These are phyloP conservation scores for Spodoptera picta DNA, from an alignment of 2,888 invertebrate genomes.

Conservation along the genomic window DNA sequence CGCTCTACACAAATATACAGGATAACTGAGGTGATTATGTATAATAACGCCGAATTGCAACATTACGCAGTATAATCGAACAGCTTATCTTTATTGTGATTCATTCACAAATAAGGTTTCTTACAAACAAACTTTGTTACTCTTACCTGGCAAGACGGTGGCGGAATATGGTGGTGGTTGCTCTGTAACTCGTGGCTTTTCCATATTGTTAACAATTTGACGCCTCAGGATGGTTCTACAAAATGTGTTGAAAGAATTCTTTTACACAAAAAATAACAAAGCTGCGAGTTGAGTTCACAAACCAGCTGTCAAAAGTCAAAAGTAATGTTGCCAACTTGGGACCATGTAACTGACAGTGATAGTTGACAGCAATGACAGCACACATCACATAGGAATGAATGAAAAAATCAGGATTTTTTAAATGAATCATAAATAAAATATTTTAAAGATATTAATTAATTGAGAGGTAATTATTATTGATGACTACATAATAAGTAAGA, in stretches of 20 bases:
- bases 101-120: constrained; percentile 65
- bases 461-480: too few relatives aligned
- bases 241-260: constrained; percentile 31
- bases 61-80: constrained; percentile 62
- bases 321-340: constrained; percentile 42
- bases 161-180: constrained; percentile 88
- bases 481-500: too few relatives aligned
- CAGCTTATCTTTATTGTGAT: constrained; percentile 73
- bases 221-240: constrained; percentile 34
- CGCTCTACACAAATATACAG: not conserved
- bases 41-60: constrained; percentile 18
- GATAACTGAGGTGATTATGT: constrained; percentile 7
- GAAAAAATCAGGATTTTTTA: not conserved
- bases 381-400: not conserved
- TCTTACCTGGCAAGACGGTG: constrained; percentile 73
- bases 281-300: constrained; percentile 36
- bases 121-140: constrained; percentile 52
- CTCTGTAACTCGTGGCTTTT: constrained; percentile 77
- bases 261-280: constrained; percentile 50
- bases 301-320: constrained; percentile 37
- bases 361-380: constrained; percentile 3
- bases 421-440: too few relatives aligned
- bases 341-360: too few relatives aligned
- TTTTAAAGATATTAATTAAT: too few relatives aligned
- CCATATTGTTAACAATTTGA: constrained; percentile 67